These are phyloP conservation scores for Lepus townsendii DNA, from an alignment of 2,797 vertebrate species.

Conservation along the genomic window DNA sequence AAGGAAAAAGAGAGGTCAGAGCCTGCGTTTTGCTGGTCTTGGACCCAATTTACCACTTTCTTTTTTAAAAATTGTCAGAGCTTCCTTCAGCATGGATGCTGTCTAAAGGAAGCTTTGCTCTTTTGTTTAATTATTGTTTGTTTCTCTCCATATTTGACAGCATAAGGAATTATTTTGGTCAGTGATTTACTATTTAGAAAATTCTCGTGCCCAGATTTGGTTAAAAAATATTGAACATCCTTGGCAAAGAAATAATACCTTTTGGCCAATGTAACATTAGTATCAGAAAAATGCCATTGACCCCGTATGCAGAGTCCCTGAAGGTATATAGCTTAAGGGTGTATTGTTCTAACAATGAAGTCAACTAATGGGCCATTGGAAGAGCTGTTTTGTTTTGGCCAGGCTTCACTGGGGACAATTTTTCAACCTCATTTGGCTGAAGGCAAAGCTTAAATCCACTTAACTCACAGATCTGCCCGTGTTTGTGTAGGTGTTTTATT, in stretches of 20 bases:
- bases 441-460: constrained; percentile 88
- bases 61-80: neutral
- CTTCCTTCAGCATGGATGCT: neutral
- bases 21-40: fast-evolving
- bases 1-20: neutral
- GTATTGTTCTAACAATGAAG: constrained; percentile 80
- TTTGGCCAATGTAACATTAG: neutral
- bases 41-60: neutral
- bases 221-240: neutral
- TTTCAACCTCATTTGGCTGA: constrained; percentile 85
- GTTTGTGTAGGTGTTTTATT: constrained; percentile 84
- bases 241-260: constrained; percentile 35
- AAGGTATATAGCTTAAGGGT: neutral
- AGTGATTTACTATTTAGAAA: neutral
- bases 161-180: neutral
- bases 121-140: neutral
- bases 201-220: neutral
- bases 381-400: constrained; percentile 86
- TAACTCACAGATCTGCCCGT: constrained; percentile 82
- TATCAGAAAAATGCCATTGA: neutral
- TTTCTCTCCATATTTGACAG: neutral
- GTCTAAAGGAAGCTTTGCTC: neutral
- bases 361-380: constrained; percentile 78
- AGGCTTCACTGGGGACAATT: constrained; percentile 81
- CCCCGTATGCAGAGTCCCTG: constrained; percentile 31